These are phyloP conservation scores for Madoqua kirkii DNA, from an alignment of 2,113 vertebrate species.

Conservation along the genomic window DNA sequence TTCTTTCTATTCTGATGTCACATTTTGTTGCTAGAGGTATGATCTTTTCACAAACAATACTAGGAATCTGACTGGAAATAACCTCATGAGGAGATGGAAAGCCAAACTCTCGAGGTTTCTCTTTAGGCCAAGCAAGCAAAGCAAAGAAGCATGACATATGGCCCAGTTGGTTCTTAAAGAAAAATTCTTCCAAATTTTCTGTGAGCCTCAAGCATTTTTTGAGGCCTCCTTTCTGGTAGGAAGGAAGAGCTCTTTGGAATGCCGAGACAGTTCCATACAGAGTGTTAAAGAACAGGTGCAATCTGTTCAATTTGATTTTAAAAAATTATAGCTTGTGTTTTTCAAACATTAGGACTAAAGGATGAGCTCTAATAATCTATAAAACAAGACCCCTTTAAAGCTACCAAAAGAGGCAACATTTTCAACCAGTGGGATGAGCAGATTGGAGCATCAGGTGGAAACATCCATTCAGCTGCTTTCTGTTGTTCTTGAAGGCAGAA, in stretches of 20 bases:
- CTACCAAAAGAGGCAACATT: not conserved
- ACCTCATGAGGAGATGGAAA: not conserved
- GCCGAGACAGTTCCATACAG: not conserved
- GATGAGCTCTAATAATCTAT: slow-evolving; percentile 5
- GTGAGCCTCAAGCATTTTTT: not conserved
- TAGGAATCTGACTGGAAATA: not conserved
- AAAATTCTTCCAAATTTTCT: not conserved
- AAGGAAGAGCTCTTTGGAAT: slow-evolving; percentile 16
- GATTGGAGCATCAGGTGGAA: not conserved
- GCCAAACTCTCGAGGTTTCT: not conserved
- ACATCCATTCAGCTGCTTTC: not conserved
- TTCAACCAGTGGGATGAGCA: not conserved
- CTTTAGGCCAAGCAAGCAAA: not conserved
- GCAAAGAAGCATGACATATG: not conserved
- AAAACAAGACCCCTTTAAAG: slow-evolving; percentile 9
- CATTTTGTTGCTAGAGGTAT: slow-evolving; percentile 18
- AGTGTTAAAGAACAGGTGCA: not conserved
- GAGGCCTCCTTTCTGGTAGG: not conserved
- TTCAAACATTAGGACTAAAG: slow-evolving; percentile 25
- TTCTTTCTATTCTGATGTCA: not conserved
- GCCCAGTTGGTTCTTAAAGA: not conserved
- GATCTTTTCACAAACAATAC: not conserved
- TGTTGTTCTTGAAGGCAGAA: not conserved
- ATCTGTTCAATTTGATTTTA: slow-evolving; percentile 16
- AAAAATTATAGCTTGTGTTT: not conserved